phyloP scores from a whole-genome alignment of 1,140 invertebrate genomes.

The Leptoteleia sp. region DNA sequence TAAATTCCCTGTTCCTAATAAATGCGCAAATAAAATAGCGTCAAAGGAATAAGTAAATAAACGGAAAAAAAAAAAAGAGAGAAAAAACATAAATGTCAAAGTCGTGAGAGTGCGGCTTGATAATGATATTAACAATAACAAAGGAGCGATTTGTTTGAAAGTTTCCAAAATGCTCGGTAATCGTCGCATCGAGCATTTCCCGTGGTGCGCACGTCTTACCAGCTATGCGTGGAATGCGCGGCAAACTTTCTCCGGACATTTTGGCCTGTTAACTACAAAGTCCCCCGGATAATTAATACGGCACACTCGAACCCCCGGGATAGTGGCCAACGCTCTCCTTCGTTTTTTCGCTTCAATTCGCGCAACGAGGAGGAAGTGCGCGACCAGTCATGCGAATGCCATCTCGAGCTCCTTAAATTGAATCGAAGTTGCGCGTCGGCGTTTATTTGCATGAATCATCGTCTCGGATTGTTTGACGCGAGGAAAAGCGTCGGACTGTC shows the following conservation, averaged over 20 bases:
- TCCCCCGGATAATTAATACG: conserved; percentile 47
- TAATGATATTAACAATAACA: no score
- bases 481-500: not conserved
- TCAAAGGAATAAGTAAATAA: no score
- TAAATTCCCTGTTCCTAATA: no score
- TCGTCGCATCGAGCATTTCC: no score
- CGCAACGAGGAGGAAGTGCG: conserved; percentile 50
- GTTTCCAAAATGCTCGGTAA: no score
- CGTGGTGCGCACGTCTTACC: not conserved
- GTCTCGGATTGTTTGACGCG: conserved; percentile 22
- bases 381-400: conserved; percentile 38
- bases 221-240: conserved; percentile 36
- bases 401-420: conserved; percentile 47
- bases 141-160: no score
- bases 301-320: conserved; percentile 45
- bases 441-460: conserved; percentile 41
- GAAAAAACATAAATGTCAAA: no score
- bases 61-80: no score
- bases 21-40: no score
- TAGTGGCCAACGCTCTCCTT: conserved; percentile 12
- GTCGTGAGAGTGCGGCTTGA: no score
- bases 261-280: conserved; percentile 46
- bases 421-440: not conserved
- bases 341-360: conserved; percentile 53
- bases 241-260: conserved; percentile 56